Conservation (phyloP, 2,113 vertebrate genomes). For the Kobus ellipsiprymnus region DNA sequence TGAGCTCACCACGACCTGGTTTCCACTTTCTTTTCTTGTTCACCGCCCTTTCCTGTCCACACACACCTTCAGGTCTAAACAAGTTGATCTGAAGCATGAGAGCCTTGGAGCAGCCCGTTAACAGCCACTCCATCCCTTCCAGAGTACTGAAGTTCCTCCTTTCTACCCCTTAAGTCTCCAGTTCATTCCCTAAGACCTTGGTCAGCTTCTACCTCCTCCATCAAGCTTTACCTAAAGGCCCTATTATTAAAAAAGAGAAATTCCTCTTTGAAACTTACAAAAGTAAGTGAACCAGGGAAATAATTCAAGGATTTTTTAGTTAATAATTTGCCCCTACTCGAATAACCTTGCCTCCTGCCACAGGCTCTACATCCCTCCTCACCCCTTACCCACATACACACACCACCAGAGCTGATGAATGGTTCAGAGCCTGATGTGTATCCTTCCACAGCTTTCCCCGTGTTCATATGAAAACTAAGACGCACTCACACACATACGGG, state of each 20-base stretch:
- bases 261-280: background rate
- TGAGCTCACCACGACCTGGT: background rate
- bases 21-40: background rate
- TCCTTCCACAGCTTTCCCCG: background rate
- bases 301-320: background rate
- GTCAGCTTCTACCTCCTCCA: background rate
- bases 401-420: background rate
- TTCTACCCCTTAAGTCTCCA: background rate
- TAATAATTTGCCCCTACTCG: background rate
- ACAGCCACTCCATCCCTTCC: background rate
- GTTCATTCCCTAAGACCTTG: background rate
- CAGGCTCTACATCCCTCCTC: background rate
- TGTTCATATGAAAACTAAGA: background rate
- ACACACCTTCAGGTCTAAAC: background rate
- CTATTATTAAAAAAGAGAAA: background rate
- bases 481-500: background rate
- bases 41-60: background rate
- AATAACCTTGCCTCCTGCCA: background rate
- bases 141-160: too few relatives aligned
- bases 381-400: fast-evolving
- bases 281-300: background rate
- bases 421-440: background rate
- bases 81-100: background rate
- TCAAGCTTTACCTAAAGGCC: background rate
- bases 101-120: background rate